Evolutionary conservation across 2,113 vertebrate species (phyloP).

Genomic region (Alouatta palliata): DNA sequence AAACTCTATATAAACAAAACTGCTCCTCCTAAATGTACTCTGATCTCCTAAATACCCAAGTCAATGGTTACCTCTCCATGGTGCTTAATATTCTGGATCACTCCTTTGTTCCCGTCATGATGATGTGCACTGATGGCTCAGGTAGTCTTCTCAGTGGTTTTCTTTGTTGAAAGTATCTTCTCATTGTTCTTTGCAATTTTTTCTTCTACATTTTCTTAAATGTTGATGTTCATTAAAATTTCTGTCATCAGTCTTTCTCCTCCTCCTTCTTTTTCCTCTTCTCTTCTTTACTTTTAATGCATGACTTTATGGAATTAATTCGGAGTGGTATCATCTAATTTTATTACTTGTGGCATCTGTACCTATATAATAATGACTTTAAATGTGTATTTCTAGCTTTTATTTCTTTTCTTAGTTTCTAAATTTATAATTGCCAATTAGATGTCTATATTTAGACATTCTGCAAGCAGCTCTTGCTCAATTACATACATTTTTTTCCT

Average conservation of each 20-base stretch:
- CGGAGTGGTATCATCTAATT: not conserved
- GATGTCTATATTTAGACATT: not conserved
- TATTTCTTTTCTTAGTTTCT: constrained; percentile 33
- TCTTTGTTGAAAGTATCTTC: not conserved
- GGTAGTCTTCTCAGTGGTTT: not conserved
- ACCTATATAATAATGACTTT: not conserved
- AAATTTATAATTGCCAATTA: not conserved
- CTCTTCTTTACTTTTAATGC: not conserved
- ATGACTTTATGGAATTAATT: not conserved
- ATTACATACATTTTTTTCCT: not conserved
- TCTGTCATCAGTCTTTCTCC: not conserved
- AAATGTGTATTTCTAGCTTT: not conserved
- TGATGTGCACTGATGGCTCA: not conserved
- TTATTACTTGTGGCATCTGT: not conserved
- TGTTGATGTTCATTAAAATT: not conserved
- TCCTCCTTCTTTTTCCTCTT: not conserved
- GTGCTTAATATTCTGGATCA: not conserved
- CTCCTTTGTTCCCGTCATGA: not conserved
- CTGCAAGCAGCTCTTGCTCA: not conserved
- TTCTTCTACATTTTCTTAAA: not conserved
- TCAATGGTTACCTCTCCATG: not conserved
- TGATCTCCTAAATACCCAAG: not conserved
- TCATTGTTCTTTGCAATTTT: not conserved
- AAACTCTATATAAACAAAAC: not conserved
- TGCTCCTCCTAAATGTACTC: not conserved